These are phyloP conservation scores for Dicaeum eximium DNA, from an alignment of 2,113 vertebrate species.

Conservation along the genomic window DNA sequence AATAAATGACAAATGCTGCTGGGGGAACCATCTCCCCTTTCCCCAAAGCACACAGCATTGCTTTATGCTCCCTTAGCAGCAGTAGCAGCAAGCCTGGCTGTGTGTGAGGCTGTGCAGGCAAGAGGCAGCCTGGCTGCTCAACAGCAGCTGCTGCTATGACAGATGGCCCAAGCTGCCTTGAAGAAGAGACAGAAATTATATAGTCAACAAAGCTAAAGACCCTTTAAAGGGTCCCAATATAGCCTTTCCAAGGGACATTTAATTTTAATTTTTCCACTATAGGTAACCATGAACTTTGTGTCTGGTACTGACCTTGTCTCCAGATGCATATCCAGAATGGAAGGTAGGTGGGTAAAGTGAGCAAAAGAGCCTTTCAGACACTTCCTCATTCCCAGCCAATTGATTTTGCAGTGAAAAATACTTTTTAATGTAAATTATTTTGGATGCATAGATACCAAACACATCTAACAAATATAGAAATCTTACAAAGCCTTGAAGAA, in stretches of 20 bases:
- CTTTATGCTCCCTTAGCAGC: background rate
- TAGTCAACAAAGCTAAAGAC: background rate
- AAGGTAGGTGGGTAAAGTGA: background rate
- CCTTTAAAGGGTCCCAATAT: background rate
- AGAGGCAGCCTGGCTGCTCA: background rate
- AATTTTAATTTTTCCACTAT: background rate
- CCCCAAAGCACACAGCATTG: background rate
- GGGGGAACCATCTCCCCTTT: background rate
- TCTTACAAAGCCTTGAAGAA: background rate
- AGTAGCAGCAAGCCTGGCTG: background rate
- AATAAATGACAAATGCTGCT: background rate
- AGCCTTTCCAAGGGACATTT: background rate
- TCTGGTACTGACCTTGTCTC: background rate
- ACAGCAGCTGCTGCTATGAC: background rate
- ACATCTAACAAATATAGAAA: background rate
- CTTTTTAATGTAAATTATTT: background rate
- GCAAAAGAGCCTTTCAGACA: background rate
- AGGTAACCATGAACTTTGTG: accelerated
- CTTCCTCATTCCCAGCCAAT: background rate
- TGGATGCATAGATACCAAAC: background rate
- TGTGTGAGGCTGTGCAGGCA: background rate
- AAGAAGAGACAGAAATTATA: background rate
- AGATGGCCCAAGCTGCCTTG: background rate
- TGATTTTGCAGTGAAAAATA: background rate
- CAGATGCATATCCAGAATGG: background rate